Conservation (phyloP, 2,888 invertebrate species). For the Erpobdella octoculata region DNA sequence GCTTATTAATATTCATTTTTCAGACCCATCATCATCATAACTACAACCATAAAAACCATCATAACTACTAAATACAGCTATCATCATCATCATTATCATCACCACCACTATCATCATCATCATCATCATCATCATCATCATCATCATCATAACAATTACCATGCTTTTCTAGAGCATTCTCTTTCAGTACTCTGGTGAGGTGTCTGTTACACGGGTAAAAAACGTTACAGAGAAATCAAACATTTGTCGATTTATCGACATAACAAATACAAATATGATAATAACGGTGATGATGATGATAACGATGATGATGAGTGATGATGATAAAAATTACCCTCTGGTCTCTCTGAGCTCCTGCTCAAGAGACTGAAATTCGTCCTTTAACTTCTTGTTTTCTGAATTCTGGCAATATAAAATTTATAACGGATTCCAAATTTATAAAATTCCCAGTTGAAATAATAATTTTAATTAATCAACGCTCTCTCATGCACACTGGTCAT, state of each 20-base stretch:
- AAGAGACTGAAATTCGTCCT: background rate
- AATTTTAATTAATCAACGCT: no score
- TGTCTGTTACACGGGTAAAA: background rate
- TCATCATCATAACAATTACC: background rate
- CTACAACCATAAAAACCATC: slow-evolving; percentile 1
- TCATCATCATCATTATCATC: slow-evolving; percentile 2
- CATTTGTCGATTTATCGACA: background rate
- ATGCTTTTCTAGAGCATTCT: background rate
- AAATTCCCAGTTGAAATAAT: no score
- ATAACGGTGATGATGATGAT: background rate
- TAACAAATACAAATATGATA: background rate
- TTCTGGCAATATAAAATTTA: no score
- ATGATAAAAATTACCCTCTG: background rate
- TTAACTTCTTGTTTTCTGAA: background rate
- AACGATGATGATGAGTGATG: background rate
- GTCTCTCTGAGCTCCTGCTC: background rate
- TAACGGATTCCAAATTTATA: no score
- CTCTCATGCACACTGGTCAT: no score
- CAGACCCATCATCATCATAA: no score
- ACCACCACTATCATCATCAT: slow-evolving; percentile 12
- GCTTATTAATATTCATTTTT: no score
- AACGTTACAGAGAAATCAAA: background rate
- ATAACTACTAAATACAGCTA: slow-evolving; percentile 3
- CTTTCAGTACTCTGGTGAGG: background rate
- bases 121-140: slow-evolving; percentile 13